Percentiles rank a stretch among this genome's conserved stretches.
Evolutionary conservation across 2,113 vertebrate genomes (phyloP).

Genomic region (Pteronura brasiliensis): DNA sequence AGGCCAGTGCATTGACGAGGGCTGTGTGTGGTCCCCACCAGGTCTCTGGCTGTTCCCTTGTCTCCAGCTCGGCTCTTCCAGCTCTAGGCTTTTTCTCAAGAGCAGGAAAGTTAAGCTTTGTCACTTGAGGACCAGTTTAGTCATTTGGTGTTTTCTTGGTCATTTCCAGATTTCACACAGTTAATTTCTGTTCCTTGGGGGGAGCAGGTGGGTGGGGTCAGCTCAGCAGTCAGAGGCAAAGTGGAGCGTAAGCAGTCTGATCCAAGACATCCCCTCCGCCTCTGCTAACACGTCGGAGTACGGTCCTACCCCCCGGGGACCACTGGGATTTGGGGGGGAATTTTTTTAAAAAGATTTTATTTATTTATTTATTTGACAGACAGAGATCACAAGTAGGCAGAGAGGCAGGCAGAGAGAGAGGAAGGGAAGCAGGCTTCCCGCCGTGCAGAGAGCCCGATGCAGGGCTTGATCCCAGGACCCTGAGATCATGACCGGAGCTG

Average conservation of each 20-base stretch:
- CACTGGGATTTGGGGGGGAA: background rate
- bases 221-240: background rate
- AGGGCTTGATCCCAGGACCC: no score
- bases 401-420: no score
- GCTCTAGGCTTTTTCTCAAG: background rate
- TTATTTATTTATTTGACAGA: no score
- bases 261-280: no score
- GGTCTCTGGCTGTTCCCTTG: background rate
- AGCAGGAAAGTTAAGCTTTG: background rate
- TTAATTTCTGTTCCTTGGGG: background rate
- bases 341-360: no score
- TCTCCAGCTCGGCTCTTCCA: background rate
- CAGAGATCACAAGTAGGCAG: no score
- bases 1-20: rapidly evolving
- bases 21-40: rapidly evolving
- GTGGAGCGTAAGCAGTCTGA: background rate
- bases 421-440: no score
- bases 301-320: rapidly evolving
- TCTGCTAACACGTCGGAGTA: background rate
- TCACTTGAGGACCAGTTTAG: background rate
- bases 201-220: background rate
- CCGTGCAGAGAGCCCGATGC: no score
- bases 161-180: background rate
- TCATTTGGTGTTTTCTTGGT: background rate
- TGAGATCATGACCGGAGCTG: no score